Conservation (phyloP, 2,888 invertebrate genomes). For the Bembecia ichneumoniformis region DNA sequence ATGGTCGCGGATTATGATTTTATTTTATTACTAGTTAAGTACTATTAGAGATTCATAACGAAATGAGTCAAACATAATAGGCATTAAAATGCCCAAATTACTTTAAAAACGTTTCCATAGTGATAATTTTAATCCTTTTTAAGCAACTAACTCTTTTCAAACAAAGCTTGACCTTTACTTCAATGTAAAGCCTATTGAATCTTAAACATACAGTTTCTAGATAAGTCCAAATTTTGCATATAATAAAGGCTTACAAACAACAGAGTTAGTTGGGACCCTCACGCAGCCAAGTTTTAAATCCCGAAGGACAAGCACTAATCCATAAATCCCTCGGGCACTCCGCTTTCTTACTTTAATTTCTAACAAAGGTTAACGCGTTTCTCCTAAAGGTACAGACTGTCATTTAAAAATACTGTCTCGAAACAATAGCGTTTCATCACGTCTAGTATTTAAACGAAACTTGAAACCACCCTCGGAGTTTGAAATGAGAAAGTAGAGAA, state of each 20-base stretch:
- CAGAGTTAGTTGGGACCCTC: constrained; percentile 10
- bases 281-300: constrained; percentile 40
- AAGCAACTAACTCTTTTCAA: too few species aligned
- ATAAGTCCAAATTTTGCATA: not conserved
- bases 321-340: constrained; percentile 41
- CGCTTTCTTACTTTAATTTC: constrained; percentile 8
- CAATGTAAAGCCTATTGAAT: too few species aligned
- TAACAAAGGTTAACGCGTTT: constrained; percentile 13
- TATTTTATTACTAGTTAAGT: too few species aligned
- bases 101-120: too few species aligned
- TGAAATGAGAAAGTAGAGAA: constrained; percentile 4
- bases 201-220: too few species aligned
- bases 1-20: too few species aligned
- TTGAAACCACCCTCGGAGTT: not conserved
- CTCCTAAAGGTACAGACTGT: not conserved
- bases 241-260: not conserved
- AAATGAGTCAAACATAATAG: too few species aligned
- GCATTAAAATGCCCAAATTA: too few species aligned
- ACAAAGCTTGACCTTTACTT: too few species aligned
- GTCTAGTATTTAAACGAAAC: not conserved
- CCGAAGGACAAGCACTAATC: constrained; percentile 48
- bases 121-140: too few species aligned
- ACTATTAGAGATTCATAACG: too few species aligned
- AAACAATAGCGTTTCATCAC: not conserved
- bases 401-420: not conserved